Conservation (phyloP, 1,140 invertebrate species). For the Rhynchophorus ferrugineus region DNA sequence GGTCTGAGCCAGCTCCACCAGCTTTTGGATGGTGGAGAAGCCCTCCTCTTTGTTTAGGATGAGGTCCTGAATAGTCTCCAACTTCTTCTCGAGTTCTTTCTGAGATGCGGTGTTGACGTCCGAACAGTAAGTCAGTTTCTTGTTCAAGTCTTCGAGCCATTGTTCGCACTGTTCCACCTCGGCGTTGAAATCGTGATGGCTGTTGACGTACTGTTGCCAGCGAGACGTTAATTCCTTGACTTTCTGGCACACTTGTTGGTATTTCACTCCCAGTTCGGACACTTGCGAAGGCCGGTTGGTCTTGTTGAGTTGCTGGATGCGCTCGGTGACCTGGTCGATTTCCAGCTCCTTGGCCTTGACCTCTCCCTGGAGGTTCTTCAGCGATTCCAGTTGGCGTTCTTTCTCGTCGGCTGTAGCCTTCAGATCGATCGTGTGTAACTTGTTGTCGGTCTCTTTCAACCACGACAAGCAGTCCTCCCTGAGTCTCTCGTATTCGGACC, state of each 20-base stretch:
- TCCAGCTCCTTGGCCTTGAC: conserved; percentile 85
- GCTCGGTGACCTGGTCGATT: conserved; percentile 86
- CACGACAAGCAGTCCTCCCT: conserved; percentile 80
- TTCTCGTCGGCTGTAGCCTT: conserved; percentile 78
- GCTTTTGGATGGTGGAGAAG: conserved; percentile 74
- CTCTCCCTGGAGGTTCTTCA: conserved; percentile 78
- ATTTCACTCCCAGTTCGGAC: conserved; percentile 81
- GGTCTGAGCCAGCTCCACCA: conserved; percentile 81
- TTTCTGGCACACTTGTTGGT: conserved; percentile 82
- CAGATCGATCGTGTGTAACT: conserved; percentile 81
- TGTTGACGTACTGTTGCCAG: conserved; percentile 87
- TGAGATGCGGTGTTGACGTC: conserved; percentile 73
- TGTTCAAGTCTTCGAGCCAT: conserved; percentile 79
- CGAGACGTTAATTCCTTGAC: conserved; percentile 83
- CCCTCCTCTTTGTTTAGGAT: conserved; percentile 86
- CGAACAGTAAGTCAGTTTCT: conserved; percentile 77
- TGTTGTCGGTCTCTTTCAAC: conserved; percentile 81
- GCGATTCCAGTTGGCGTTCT: conserved; percentile 70
- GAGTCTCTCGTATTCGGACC: conserved; percentile 84
- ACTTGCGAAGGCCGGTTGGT: conserved; percentile 63
- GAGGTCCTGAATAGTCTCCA: conserved; percentile 78
- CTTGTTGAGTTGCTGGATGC: conserved; percentile 75
- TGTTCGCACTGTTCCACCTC: conserved; percentile 68
- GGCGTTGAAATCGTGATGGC: conserved; percentile 82
- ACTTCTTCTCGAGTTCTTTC: conserved; percentile 77